Evolutionary conservation across 2,888 invertebrate species (phyloP), one percentile per base, ranked within the genome.

Genomic region (Trypoxylon attenuatum): DNA sequence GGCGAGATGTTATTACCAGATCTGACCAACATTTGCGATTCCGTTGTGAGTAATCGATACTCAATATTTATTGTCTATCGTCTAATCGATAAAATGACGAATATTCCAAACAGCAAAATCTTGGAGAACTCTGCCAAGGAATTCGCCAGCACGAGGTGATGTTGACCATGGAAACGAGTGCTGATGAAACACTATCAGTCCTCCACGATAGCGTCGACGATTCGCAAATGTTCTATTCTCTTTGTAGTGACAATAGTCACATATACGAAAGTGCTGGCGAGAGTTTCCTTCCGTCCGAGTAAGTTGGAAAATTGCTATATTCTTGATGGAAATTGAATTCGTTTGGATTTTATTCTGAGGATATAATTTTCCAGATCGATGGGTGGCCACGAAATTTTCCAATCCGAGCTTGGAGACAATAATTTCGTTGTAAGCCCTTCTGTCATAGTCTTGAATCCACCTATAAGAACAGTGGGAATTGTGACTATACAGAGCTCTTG

Each of bases 221-320:
- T 33, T 82, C 87, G 1, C 83, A 85, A 39, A 79, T 82, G 64
- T 87, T 81, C 68, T 82, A 86, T 65, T 86, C 87, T 2, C 74
- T 87, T 1, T 82, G 81, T 55, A 85, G 83, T 49, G 84, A 84
- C 5, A 78, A 69, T 38, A 82, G 81, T 58, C 78, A 78, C 45
- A 59, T 82, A 15, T 79, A 80, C 15, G 80, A 82, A 45, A 73
- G 74, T 10, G 78, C 68, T 54, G 81, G 80, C 23, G 82, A 84
- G 55, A 86, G 84, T 63, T 84, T 79, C 57, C 72, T 85, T 59
- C 80, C 82, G 5, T 73, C 73, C 4, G 76, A 78, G 82, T 82
- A 59, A 58, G 76, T 63, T 50, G 6, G 23, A 49, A 13, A 33
- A 13, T n/a, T n/a, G n/a, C n/a, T n/a, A n/a, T n/a, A n/a, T n/a